Percentiles rank a stretch among this genome's conserved stretches.
These are phyloP conservation scores for Peribatodes rhomboidaria DNA, from an alignment of 2,888 invertebrate genomes.

Conservation along the genomic window DNA sequence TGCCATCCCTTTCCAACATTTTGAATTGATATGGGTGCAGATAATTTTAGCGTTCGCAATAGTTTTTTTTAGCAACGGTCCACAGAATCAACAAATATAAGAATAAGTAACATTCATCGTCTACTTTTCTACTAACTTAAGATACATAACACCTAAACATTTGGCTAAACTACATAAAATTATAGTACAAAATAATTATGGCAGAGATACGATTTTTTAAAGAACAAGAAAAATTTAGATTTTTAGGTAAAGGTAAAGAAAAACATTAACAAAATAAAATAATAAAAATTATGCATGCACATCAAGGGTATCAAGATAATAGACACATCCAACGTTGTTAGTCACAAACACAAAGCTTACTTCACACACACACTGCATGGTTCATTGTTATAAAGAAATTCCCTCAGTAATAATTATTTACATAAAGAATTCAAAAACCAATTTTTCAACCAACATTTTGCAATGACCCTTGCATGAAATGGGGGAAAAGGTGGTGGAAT, in stretches of 20 bases:
- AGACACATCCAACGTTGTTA: constrained; percentile 60
- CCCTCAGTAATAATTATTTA: constrained; percentile 50
- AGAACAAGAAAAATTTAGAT: neutral
- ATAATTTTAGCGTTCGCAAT: neutral
- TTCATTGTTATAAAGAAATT: constrained; percentile 42
- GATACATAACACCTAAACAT: neutral
- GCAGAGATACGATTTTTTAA: neutral
- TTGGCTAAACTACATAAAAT: neutral
- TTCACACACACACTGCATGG: constrained; percentile 56
- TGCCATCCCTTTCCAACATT: neutral
- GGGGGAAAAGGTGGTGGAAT: constrained; percentile 33
- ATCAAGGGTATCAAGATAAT: constrained; percentile 46
- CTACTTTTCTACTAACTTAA: neutral
- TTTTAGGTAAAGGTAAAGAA: neutral
- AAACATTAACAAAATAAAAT: constrained; percentile 11
- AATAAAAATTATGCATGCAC: constrained; percentile 53
- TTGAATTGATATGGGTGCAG: neutral
- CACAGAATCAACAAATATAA: neutral
- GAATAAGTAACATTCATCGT: neutral
- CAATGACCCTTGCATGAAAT: constrained; percentile 40
- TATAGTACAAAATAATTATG: neutral
- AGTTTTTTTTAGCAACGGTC: neutral
- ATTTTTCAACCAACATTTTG: constrained; percentile 17
- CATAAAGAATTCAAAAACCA: constrained; percentile 23
- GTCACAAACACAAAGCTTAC: constrained; percentile 65